phyloP scores from a whole-genome alignment of 2,797 vertebrate genomes.

The Argya squamiceps region DNA sequence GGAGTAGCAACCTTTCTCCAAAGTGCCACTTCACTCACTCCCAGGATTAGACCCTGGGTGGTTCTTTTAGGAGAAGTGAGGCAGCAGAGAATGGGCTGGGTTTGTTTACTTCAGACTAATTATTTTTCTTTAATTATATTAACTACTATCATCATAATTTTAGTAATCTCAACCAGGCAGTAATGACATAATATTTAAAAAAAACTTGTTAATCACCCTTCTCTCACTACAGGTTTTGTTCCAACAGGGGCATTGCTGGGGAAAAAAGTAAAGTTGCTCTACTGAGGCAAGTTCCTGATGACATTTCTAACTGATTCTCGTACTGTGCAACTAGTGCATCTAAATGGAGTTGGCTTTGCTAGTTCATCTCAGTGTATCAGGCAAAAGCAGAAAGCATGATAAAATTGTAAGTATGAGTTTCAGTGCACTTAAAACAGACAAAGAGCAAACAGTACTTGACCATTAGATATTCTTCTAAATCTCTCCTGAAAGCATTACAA shows the following conservation, averaged over 20 bases:
- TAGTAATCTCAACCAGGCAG: background rate
- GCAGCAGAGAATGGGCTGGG: background rate
- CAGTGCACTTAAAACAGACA: background rate
- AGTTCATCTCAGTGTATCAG: slow-evolving; percentile 10
- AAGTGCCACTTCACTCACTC: accelerated
- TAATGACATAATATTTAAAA: background rate
- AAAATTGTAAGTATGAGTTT: background rate
- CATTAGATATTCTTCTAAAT: background rate
- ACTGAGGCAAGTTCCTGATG: background rate
- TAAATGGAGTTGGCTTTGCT: slow-evolving; percentile 3
- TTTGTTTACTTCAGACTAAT: background rate
- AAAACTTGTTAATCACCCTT: background rate
- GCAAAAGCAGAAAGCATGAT: background rate
- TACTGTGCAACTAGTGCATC: slow-evolving; percentile 33
- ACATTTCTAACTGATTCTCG: slow-evolving; percentile 50
- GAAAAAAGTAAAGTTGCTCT: slow-evolving; percentile 48
- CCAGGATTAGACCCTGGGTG: background rate
- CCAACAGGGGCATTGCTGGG: background rate
- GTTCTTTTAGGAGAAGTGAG: background rate
- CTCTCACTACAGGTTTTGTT: background rate
- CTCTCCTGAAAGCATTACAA: background rate
- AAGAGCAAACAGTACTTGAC: background rate
- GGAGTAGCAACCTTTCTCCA: background rate
- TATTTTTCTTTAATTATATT: background rate
- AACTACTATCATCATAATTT: background rate